Conservation (phyloP, 2,113 vertebrate species). For the Notechis scutatus region DNA sequence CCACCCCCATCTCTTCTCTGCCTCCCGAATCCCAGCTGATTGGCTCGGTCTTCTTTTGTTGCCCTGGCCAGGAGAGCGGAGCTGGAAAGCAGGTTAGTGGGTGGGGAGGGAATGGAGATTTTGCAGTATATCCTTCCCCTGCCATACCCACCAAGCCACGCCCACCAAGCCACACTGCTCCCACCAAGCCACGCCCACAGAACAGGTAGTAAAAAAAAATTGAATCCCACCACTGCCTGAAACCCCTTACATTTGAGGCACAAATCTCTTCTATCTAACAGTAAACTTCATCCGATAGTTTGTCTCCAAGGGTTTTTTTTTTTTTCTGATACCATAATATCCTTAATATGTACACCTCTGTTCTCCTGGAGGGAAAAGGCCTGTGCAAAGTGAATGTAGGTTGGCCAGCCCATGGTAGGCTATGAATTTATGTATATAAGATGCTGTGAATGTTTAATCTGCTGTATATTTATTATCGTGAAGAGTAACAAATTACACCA, state of each 20-base stretch:
- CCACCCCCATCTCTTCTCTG: no score
- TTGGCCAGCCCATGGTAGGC: slow-evolving; percentile 32
- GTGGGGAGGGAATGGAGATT: no score
- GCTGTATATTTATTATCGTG: slow-evolving; percentile 60
- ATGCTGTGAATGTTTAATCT: slow-evolving; percentile 64
- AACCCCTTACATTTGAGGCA: neutral
- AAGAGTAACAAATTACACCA: slow-evolving; percentile 68
- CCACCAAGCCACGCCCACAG: no score
- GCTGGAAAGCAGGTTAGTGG: no score
- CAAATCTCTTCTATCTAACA: neutral
- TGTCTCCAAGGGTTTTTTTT: neutral
- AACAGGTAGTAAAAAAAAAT: no score
- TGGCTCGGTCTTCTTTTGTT: no score
- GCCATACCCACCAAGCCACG: no score
- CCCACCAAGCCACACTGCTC: no score
- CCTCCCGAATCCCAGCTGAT: no score
- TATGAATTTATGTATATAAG: slow-evolving; percentile 52
- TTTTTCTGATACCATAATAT: neutral
- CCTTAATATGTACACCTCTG: slow-evolving; percentile 21
- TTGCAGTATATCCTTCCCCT: no score
- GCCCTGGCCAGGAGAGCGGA: no score
- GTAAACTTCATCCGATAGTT: neutral
- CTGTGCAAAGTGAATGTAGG: slow-evolving; percentile 36
- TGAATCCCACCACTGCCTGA: no score
- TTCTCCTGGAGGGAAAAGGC: neutral